phyloP scores from a whole-genome alignment of 2,797 vertebrate genomes.

The Platyrinchus mystaceus region DNA sequence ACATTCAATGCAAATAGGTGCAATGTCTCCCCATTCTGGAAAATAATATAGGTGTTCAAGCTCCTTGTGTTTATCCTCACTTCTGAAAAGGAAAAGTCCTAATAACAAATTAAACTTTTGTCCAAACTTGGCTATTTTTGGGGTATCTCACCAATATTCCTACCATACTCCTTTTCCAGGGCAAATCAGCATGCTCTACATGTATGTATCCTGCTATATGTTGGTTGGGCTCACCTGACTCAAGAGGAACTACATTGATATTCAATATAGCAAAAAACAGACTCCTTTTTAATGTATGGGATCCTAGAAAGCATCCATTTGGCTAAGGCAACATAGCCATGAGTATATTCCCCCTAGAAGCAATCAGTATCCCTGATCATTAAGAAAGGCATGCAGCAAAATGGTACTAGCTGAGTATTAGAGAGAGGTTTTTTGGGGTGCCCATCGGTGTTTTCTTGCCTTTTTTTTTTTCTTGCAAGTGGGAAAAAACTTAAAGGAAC shows the following conservation, averaged over 20 bases:
- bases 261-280: background rate
- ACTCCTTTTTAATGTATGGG: background rate
- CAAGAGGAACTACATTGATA: background rate
- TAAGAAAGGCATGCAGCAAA: background rate
- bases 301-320: background rate
- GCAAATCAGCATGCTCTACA: background rate
- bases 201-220: background rate
- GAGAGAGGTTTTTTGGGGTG: background rate
- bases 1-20: background rate
- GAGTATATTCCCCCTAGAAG: background rate
- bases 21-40: background rate
- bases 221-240: background rate
- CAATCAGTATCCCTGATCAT: background rate
- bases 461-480: background rate
- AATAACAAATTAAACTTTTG: background rate
- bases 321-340: background rate
- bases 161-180: background rate
- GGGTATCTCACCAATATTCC: background rate
- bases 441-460: background rate
- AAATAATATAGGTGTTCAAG: background rate
- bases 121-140: background rate
- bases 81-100: background rate
- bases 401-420: background rate
- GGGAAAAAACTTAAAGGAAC: background rate
- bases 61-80: background rate